Base-by-base conservation (phyloP, 2,113 vertebrate genomes). In the Ariopsis seemanni region DNA sequence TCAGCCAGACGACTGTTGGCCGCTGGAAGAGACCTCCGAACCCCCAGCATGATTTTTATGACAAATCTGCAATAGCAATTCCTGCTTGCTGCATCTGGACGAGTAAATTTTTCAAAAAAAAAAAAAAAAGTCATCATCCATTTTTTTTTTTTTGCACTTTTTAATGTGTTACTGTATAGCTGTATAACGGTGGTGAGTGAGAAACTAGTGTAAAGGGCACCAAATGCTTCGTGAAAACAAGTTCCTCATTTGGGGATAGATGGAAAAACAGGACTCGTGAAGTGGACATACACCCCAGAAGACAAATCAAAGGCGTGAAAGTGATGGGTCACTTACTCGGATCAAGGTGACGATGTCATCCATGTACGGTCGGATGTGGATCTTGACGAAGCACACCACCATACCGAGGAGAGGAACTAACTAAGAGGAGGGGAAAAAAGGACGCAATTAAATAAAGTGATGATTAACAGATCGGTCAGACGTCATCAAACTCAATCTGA, bases 291-390 rank as follows among this genome's bases (percentile, higher is more conserved):
- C 9, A 53, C 34, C 0, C 8, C 12, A 57, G 65, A 58, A 79
- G 67, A 30, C 62, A 50, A 58, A 87, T 89, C 25, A 69, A 2
- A 84, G 74, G n/a, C 50, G 78, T 27, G 57, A 25, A 52, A 42
- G 53, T 42, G 60, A 52, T 55, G 34, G 0, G 48, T 86, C 87
- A 97, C 98, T 97, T 90, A 99, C 98, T 93, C 97, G 97, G 94
- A 99, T 99, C 87, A 99, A 96, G 82, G 97, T 97, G 93, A 99
- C 99, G 83, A 99, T 99, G 91, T 99, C 98, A 79, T 99, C 98
- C 98, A 99, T 99, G 84, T 99, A 99, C 2, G 98, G 98, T n/a
- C 98, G 96, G 92, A 99, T 99, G 88, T 99, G 98, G 92, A 98
- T 98, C 91, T 98, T 98, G 86, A 99, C 98, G 88, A 99, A 99